These are phyloP conservation scores for Hydroisotoma schaefferi DNA, from an alignment of 2,888 invertebrate genomes.

Conservation along the genomic window DNA sequence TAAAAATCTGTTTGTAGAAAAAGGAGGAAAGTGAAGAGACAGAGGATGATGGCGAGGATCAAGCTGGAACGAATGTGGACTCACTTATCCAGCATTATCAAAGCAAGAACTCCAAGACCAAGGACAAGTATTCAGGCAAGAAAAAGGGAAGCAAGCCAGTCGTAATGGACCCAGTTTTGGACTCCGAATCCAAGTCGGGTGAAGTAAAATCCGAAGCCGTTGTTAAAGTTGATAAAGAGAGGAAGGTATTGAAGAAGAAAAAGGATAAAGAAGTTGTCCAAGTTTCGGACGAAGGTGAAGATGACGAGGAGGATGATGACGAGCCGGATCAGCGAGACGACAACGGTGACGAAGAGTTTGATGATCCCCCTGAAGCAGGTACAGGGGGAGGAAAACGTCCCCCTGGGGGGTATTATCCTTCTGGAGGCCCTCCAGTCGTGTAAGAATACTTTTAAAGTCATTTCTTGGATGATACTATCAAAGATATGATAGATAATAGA, in stretches of 20 bases:
- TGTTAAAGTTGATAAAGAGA: constrained; percentile 16
- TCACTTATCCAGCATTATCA: constrained; percentile 43
- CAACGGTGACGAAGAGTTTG: constrained; percentile 27
- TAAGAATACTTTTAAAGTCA: constrained; percentile 21
- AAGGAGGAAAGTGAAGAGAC: constrained; percentile 40
- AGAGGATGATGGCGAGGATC: constrained; percentile 39
- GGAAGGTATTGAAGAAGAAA: constrained; percentile 34
- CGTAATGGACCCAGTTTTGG: constrained; percentile 22
- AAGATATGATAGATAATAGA: background rate
- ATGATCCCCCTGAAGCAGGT: constrained; percentile 37
- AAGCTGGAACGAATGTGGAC: constrained; percentile 36
- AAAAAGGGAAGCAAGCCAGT: constrained; percentile 36
- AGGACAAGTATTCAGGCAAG: constrained; percentile 36
- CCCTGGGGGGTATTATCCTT: constrained; percentile 46
- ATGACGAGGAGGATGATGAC: constrained; percentile 41
- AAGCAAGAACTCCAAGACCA: constrained; percentile 41
- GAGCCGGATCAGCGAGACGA: constrained; percentile 35
- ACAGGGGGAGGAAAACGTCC: constrained; percentile 43
- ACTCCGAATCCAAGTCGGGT: constrained; percentile 3
- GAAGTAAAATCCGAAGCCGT: constrained; percentile 23
- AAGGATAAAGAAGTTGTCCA: constrained; percentile 13
- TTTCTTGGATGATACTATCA: background rate
- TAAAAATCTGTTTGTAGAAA: no score
- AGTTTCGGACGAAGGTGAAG: constrained; percentile 33
- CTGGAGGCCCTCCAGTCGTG: constrained; percentile 46